phyloP scores from a whole-genome alignment of 1,140 invertebrate species.

The Tenebrio molitor region DNA sequence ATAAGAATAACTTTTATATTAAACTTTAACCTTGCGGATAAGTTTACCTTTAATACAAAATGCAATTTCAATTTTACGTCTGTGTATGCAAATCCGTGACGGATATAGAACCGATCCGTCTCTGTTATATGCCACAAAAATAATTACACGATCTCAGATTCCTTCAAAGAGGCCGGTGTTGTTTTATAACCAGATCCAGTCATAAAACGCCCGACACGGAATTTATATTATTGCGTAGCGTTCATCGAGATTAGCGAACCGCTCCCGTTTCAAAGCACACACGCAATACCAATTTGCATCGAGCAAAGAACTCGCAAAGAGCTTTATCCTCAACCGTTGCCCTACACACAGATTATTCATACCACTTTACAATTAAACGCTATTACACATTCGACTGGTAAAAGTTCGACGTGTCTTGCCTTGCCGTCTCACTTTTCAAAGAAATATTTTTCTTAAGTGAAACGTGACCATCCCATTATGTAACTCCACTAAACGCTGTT shows the following conservation, averaged over 20 bases:
- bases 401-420: no score
- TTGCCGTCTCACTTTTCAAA: no score
- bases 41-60: slow-evolving; percentile 41
- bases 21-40: slow-evolving; percentile 39
- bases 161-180: slow-evolving; percentile 33
- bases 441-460: no score
- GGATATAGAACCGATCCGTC: slow-evolving; percentile 36
- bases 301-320: neutral
- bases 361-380: no score
- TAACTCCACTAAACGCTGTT: no score
- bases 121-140: slow-evolving; percentile 40
- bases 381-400: no score
- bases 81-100: slow-evolving; percentile 39
- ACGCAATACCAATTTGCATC: slow-evolving; percentile 18
- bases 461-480: no score
- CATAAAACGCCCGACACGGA: slow-evolving; percentile 36
- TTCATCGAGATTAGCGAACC: slow-evolving; percentile 35
- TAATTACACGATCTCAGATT: slow-evolving; percentile 40
- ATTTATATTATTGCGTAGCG: slow-evolving; percentile 36
- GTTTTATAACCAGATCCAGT: slow-evolving; percentile 39
- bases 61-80: slow-evolving; percentile 40
- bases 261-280: slow-evolving; percentile 26
- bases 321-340: neutral
- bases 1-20: slow-evolving; percentile 37
- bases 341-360: no score